Evolutionary conservation across 2,888 invertebrate genomes (phyloP).

Genomic region (Hydroisotoma schaefferi): DNA sequence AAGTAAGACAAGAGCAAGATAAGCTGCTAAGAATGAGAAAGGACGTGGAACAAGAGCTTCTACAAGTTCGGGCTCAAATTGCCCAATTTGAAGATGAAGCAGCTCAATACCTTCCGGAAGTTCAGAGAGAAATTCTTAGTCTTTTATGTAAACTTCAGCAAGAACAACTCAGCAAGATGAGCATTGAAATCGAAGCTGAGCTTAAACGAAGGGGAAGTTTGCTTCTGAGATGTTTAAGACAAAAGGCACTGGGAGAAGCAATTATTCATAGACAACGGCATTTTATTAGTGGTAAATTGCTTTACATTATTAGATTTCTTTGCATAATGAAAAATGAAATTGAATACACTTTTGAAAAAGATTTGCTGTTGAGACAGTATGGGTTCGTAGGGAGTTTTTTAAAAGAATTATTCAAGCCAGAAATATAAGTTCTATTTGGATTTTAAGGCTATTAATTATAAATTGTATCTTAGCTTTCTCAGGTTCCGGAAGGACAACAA

Average conservation of each 20-base stretch:
- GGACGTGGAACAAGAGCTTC: constrained; percentile 75
- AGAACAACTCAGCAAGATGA: constrained; percentile 85
- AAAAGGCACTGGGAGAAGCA: constrained; percentile 81
- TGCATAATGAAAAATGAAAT: constrained; percentile 1
- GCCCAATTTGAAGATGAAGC: constrained; percentile 69
- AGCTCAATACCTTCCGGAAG: constrained; percentile 58
- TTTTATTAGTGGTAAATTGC: constrained; percentile 66
- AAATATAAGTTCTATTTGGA: neutral
- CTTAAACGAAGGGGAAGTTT: constrained; percentile 77
- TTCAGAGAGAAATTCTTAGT: constrained; percentile 82
- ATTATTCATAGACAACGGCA: constrained; percentile 84
- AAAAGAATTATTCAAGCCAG: no score
- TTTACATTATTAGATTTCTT: neutral
- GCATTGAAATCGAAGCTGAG: constrained; percentile 75
- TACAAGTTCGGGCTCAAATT: constrained; percentile 72
- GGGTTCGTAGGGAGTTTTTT: no score
- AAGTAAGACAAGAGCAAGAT: constrained; percentile 66
- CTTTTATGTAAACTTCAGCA: constrained; percentile 89
- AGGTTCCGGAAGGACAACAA: constrained; percentile 23
- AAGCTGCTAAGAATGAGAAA: constrained; percentile 71
- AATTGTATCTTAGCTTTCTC: constrained; percentile 26
- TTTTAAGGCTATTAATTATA: neutral
- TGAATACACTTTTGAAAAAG: constrained; percentile 6
- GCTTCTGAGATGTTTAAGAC: constrained; percentile 75
- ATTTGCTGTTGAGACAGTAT: no score